Conservation (phyloP, 2,888 invertebrate species). For the Diarsia brunnea region DNA sequence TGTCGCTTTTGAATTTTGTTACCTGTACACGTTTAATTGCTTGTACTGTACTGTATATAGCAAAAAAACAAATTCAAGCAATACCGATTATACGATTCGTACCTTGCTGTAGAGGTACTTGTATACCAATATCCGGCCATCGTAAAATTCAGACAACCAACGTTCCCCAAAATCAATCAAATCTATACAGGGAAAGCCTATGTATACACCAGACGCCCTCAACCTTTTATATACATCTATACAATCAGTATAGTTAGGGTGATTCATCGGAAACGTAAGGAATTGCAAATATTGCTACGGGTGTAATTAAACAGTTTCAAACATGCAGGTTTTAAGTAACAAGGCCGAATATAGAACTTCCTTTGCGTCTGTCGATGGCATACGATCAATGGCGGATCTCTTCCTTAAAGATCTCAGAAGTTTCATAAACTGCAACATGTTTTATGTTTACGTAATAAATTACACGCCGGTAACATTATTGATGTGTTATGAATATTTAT, state of each 20-base stretch:
- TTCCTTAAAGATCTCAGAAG: conserved; percentile 29
- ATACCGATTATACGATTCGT: not conserved
- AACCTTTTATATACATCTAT: conserved; percentile 8
- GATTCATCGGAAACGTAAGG: conserved; percentile 49
- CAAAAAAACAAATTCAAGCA: not conserved
- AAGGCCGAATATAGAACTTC: conserved; percentile 44
- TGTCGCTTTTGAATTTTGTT: too few relatives aligned
- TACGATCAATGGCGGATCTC: conserved; percentile 41
- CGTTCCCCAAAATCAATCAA: not conserved
- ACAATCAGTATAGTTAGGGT: conserved; percentile 1
- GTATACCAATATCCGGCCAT: conserved; percentile 1
- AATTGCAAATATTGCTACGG: conserved; percentile 34
- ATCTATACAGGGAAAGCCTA: conserved; percentile 5
- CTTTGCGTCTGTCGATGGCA: conserved; percentile 32
- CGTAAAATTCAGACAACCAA: conserved; percentile 7
- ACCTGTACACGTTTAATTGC: too few relatives aligned
- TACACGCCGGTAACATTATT: conserved; percentile 36
- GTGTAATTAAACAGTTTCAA: conserved; percentile 49
- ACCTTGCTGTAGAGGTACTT: conserved; percentile 12
- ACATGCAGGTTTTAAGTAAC: conserved; percentile 48
- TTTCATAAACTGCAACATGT: conserved; percentile 27
- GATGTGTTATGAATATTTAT: conserved; percentile 42
- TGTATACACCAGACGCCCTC: not conserved
- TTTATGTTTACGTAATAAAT: conserved; percentile 50
- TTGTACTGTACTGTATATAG: not conserved